Conservation (phyloP, 1,140 invertebrate species). For the Neotoxoptera formosana region DNA sequence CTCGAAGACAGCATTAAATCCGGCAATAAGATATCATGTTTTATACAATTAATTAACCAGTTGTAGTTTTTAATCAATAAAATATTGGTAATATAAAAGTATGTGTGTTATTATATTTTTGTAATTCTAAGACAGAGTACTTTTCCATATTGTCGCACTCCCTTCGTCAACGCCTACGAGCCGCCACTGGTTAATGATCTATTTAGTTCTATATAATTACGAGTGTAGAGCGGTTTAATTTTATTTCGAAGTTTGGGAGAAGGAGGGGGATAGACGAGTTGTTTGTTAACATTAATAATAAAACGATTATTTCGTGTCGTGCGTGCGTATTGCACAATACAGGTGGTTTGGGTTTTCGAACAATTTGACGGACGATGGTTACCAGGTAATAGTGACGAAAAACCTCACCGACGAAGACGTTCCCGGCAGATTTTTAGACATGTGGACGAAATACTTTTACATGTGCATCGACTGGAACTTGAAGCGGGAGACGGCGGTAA, state of each 20-base stretch:
- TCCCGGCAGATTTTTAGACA: conserved; percentile 3
- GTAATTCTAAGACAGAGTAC: too few species aligned
- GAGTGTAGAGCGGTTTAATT: background rate
- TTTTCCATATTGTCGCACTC: too few species aligned
- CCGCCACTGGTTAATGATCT: background rate
- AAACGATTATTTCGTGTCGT: background rate
- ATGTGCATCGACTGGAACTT: conserved; percentile 49
- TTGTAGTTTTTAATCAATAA: too few species aligned
- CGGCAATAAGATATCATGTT: too few species aligned
- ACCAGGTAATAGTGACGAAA: conserved; percentile 16
- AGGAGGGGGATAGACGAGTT: background rate
- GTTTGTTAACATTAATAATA: background rate
- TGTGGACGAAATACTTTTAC: conserved; percentile 50
- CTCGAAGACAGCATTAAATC: too few species aligned
- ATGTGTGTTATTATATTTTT: too few species aligned
- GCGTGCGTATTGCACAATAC: background rate
- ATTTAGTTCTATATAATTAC: background rate
- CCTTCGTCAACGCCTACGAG: too few species aligned
- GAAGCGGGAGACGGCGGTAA: background rate
- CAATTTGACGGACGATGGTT: conserved; percentile 28
- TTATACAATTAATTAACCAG: too few species aligned
- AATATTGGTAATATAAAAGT: too few species aligned
- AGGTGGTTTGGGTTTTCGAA: conserved; percentile 45
- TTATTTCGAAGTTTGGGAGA: background rate
- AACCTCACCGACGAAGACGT: conserved; percentile 36